A percentile compares a stretch with the other conserved stretches of the same genome.
These are phyloP conservation scores for Parnassius orleans DNA, from an alignment of 2,888 invertebrate genomes.

Conservation along the genomic window DNA sequence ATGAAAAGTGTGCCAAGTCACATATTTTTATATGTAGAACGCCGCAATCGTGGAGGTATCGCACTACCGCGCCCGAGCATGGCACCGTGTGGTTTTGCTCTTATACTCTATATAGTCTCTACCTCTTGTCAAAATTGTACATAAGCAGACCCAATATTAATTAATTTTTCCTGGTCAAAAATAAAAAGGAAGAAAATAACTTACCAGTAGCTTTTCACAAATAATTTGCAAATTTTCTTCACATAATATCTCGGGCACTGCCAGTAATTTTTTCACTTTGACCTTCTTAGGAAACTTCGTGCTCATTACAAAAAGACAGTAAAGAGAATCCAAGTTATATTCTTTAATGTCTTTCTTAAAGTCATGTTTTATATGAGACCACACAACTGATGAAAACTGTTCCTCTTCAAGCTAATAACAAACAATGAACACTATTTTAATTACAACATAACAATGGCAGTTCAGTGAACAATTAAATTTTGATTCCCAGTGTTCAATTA, in stretches of 20 bases:
- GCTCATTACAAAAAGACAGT: slow-evolving; percentile 77
- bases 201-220: slow-evolving; percentile 83
- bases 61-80: too few relatives aligned
- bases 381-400: slow-evolving; percentile 78
- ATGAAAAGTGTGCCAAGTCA: too few relatives aligned
- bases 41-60: too few relatives aligned
- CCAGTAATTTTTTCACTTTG: slow-evolving; percentile 79
- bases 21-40: too few relatives aligned
- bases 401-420: slow-evolving; percentile 70
- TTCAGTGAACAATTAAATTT: too few relatives aligned
- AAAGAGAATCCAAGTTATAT: slow-evolving; percentile 84
- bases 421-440: background rate
- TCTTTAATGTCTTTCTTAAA: slow-evolving; percentile 83
- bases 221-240: slow-evolving; percentile 79
- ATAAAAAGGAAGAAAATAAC: slow-evolving; percentile 29
- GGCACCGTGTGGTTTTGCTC: too few relatives aligned
- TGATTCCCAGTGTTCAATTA: too few relatives aligned
- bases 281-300: slow-evolving; percentile 72
- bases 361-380: slow-evolving; percentile 82
- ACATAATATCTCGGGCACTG: slow-evolving; percentile 78
- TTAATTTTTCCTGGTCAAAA: too few relatives aligned
- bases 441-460: too few relatives aligned
- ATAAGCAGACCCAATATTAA: too few relatives aligned
- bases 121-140: too few relatives aligned
- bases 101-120: too few relatives aligned